Base-by-base conservation (phyloP, 2,113 vertebrate species). In the Austrofundulus limnaeus region DNA sequence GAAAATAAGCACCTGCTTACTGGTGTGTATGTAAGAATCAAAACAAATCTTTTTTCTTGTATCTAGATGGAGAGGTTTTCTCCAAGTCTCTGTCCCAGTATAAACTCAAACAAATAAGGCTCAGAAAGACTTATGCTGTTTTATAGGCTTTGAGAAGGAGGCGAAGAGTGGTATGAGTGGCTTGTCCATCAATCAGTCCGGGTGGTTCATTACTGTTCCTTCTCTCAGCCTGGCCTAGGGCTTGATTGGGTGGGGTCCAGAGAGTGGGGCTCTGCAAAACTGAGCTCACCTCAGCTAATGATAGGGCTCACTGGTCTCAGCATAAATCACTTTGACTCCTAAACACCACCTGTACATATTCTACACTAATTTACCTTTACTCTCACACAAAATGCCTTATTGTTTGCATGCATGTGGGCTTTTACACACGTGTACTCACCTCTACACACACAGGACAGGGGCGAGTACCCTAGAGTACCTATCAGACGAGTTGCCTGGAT, bases 311-410 rank as follows among this genome's bases (percentile, higher is more conserved):
- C 88, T 83, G 78, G 90, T 72, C 81, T 82, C 81, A 43, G 56
- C 80, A 87, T 91, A 92, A 92, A 93, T 92, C 91, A 93, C 84
- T 84, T 23, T 74, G 88, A 83, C 74, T 84, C 74, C 85, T 67
- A 72, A 84, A 85, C 80, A 78, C 62, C 67, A 73, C 70, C 54
- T 74, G 43, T 66, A 54, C 66, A 57, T n/a, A n/a, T n/a, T n/a
- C n/a, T 41, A 21, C 68, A 25, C 59, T 56, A 53, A 41, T 28
- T 20, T 24, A 53, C 48, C 28, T 72, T 61, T 19, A 65, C 55
- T 38, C 38, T 34, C 31, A 46, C 48, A 53, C 48, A n/a, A 17
- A 64, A 50, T 24, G 11, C 50, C 12, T 42, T 48, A 25, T 45
- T 25, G 50, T 39, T 37, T 49, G 19, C 52, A 16, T 52, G n/a